These are phyloP conservation scores for Ochropacha duplaris DNA, from an alignment of 2,888 invertebrate genomes.

Conservation along the genomic window DNA sequence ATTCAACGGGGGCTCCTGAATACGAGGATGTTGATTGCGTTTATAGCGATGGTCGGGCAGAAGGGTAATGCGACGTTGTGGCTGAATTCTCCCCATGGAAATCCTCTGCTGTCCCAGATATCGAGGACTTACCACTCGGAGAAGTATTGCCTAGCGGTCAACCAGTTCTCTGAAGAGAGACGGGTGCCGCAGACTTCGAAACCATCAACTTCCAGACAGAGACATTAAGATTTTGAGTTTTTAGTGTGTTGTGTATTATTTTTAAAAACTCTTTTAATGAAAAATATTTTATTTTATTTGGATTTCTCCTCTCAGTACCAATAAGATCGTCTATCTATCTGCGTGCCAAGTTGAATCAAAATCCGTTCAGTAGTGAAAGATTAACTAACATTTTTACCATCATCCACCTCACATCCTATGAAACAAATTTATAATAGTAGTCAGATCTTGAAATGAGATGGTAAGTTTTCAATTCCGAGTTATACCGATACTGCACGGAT, in stretches of 20 bases:
- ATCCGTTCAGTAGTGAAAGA: too few species aligned
- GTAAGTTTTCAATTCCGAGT: too few species aligned
- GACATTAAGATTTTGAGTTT: conserved; percentile 28
- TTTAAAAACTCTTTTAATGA: too few species aligned
- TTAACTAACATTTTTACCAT: too few species aligned
- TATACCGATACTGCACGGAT: too few species aligned
- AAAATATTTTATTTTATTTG: not conserved
- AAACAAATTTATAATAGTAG: too few species aligned
- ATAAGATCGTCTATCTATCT: too few species aligned
- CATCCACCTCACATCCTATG: too few species aligned
- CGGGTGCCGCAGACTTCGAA: conserved; percentile 28
- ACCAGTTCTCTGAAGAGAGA: conserved; percentile 68
- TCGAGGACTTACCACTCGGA: conserved; percentile 77
- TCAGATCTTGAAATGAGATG: too few species aligned
- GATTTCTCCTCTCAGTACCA: too few species aligned
- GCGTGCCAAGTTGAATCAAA: too few species aligned
- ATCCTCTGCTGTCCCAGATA: conserved; percentile 71
- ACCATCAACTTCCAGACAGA: conserved; percentile 65
- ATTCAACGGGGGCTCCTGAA: conserved; percentile 72
- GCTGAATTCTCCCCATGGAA: conserved; percentile 75
- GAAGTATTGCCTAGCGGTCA: conserved; percentile 75
- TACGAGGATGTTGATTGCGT: conserved; percentile 72
- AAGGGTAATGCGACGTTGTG: conserved; percentile 70
- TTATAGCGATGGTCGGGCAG: conserved; percentile 75
- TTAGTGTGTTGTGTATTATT: conserved; percentile 6